Evolutionary conservation across 1,140 invertebrate genomes (phyloP), one percentile per base, ranked within the genome.

Genomic region (Drosophila santomea): DNA sequence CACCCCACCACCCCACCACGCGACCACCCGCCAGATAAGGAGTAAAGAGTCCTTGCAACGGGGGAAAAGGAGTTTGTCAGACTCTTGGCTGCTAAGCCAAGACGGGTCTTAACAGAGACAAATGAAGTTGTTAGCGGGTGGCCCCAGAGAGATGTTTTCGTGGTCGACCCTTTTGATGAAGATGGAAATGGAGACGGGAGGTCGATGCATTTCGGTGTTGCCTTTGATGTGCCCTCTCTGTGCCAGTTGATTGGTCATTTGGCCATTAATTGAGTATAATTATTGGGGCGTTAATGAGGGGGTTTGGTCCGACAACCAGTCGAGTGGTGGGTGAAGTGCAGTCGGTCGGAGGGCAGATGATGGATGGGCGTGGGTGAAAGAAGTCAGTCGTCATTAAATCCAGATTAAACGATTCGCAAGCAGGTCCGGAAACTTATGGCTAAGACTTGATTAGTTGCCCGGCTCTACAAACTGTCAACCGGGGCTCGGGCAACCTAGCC

Each of bases 231-330:
- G 76, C 56, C 68, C 51, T 23, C 28, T 57, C 54, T 45, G 50
- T 43, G 52, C 73, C 80, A 83, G 64, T 74, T 64, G 74, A 82
- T 85, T 80, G 77, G 74, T 74, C 84, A 84, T 55, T 73, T 47
- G 74, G 59, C 38, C 80, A 80, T 89, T 89, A 89, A 89, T 84
- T 89, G 74, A 68, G 74, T 84, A 89, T 90, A 89, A 90, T 89
- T 89, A 80, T 84, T 78, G 74, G 62, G 67, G 60, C 58, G 73
- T 67, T 81, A 69, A 82, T 62, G 47, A 74, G 64, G 63, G 60
- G 52, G 57, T 20, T 60, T 58, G 32, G 25, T 23, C n/a, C 12
- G 14, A 32, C 14, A 6, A 52, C 59, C 43, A 47, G 23, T 14
- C 7, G 54, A 61, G 25, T 20, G 28, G 17, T 17, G 54, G 47